Percentiles rank a stretch among this genome's conserved stretches.
Conservation (phyloP, 2,113 vertebrate species). For the Lepidothrix coronata region DNA sequence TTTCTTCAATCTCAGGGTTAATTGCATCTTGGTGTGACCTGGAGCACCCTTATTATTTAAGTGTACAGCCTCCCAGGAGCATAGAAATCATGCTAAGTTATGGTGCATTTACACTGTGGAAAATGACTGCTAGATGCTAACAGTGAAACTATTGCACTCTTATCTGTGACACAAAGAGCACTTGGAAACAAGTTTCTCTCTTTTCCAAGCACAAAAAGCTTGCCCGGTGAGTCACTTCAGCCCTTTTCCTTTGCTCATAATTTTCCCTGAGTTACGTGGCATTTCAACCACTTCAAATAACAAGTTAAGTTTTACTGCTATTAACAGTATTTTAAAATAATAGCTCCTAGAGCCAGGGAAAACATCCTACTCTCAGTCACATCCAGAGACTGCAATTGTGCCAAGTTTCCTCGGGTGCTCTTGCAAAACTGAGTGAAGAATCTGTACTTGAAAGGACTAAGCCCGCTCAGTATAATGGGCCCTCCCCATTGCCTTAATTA, state of each 20-base stretch:
- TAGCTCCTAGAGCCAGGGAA: background rate
- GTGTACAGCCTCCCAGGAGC: background rate
- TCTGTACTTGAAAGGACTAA: background rate
- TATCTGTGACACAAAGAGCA: background rate
- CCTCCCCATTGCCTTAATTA: background rate
- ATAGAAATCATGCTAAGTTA: slow-evolving; percentile 32
- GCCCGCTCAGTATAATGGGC: background rate
- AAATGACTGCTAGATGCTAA: background rate
- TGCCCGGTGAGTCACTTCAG: background rate
- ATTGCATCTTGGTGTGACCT: background rate
- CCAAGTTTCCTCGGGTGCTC: background rate
- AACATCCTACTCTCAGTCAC: background rate
- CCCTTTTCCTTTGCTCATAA: background rate
- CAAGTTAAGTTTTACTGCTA: background rate
- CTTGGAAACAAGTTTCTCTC: background rate
- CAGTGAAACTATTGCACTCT: background rate
- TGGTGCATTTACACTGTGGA: background rate
- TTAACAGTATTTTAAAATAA: background rate
- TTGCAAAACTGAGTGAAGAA: background rate
- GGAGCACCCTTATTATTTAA: slow-evolving; percentile 49
- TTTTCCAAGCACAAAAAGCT: background rate
- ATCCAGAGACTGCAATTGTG: background rate
- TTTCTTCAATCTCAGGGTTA: slow-evolving; percentile 46
- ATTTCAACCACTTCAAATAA: background rate
- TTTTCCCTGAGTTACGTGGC: background rate